A percentile compares a stretch with the other conserved stretches of the same genome.
Evolutionary conservation across 2,113 vertebrate species (phyloP).

Genomic region (Brienomyrus longianalis): DNA sequence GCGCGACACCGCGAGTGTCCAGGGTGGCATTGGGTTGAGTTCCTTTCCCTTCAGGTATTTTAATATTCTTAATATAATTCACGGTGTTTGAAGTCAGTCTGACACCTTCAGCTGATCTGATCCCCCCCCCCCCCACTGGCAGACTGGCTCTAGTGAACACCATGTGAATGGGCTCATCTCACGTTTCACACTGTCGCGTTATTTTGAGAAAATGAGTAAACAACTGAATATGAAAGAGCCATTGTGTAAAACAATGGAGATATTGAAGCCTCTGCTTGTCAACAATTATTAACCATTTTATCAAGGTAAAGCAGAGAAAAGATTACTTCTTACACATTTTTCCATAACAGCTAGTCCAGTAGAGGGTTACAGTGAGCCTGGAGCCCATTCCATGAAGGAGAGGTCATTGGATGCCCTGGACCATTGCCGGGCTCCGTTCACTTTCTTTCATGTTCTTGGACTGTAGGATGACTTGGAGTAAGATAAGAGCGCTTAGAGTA

Average conservation of each 20-base stretch:
- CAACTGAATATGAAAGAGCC: neutral
- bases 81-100: neutral
- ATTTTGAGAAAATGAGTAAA: constrained; percentile 10
- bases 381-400: neutral
- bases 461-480: neutral
- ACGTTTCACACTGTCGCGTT: neutral
- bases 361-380: neutral
- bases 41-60: constrained; percentile 2
- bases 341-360: neutral
- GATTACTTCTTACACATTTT: neutral
- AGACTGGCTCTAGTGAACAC: neutral
- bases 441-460: neutral
- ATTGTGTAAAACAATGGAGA: neutral
- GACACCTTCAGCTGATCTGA: constrained; percentile 7
- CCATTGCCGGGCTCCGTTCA: neutral
- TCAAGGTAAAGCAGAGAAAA: neutral
- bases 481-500: neutral
- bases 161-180: neutral
- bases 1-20: neutral
- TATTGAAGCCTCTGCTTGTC: neutral
- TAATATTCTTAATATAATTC: constrained; percentile 17
- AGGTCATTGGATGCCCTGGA: neutral
- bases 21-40: neutral
- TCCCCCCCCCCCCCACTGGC: neutral
- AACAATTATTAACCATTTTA: neutral